Base-by-base conservation (phyloP, 2,888 invertebrate species). In the Ernsta delagoae region DNA sequence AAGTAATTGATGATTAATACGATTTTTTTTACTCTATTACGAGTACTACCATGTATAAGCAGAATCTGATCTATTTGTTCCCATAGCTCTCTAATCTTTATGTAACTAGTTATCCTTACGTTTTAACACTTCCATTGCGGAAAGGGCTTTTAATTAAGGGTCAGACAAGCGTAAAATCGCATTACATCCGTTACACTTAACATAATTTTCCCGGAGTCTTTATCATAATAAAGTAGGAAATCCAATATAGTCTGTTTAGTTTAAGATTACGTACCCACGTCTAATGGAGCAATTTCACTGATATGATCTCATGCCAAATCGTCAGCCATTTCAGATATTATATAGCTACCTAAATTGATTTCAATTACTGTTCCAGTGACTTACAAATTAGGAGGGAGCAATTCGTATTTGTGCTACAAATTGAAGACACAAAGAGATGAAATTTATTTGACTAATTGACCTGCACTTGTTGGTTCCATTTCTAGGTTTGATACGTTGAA, bases 301-400 rank as follows among this genome's bases (percentile, higher is more conserved):
- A 64, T 69, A 69, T 69, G 69, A 69, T 69, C 69, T 69, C 69
- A 64, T 69, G 31, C 59, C 53, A 69, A 69, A 69, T 69, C 69
- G 64, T 59, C 69, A 69, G 50, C 63, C 64, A 69, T 67, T 64
- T 70, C 61, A 61, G 48, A 59, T 8, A 59, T 59, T 56, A 24
- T 24, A 24, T 24, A 24, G 24, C 24, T 41, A 62, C 24, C 68
- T 75, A 82, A 86, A 87, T 87, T 86, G 83, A 79, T 84, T 82
- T 79, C 84, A 83, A 88, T 87, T 83, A 82, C 75, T 79, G 74
- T 75, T 77, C 82, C 78, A 79, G 80, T 80, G 83, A 78, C 81
- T 83, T 80, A 85, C 82, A 84, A 85, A 84, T 81, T 81, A 78
- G 75, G 78, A 31, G 50, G 74, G 74, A 74, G 70, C 76, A 78